Base-by-base conservation (phyloP, 2,888 invertebrate species). In the Idaea dimidiata region DNA sequence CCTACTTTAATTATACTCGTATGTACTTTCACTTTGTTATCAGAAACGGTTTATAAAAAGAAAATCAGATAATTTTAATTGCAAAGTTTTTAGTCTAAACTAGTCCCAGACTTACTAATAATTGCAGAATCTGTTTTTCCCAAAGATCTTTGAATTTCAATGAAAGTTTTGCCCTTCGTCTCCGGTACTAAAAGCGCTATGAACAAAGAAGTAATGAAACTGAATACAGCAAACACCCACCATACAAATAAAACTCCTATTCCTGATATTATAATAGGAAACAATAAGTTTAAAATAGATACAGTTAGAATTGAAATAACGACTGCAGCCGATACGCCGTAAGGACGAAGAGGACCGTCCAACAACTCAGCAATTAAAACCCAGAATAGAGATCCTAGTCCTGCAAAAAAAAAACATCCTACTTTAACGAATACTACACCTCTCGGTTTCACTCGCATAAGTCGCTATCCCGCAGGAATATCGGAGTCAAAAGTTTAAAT, bases 101-200 rank as follows among this genome's bases (percentile, higher is more conserved):
- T 43, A 43, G 0, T 43, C 5, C 43, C 10, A 10, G 43, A 43
- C 43, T 43, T 43, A 43, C 24, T 8, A 43, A 6, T 43, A 7
- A 14, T 14, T 43, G 0, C 43, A 43, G 43, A 8, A 43, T 43
- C 43, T 43, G 14, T 43, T 43, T 43, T 43, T 31, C 61, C 64
- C 61, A 64, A 57, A 10, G 57, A 59, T 24, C 16, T 59, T 43
- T 70, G 88, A 4, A 88, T 88, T 60, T 89, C 87, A 1, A 68
- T 63, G 57, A 87, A 84, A 8, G 75, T 77, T 60, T 80, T 87
- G 0, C 86, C 86, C 32, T 84, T 88, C 0, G 87, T 88, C 62
- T 88, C 88, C 0, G 88, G 88, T 1, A 88, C 61, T 62, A 74
- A 82, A 16, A 83, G 72, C 16, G 74, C 55, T 3, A 86, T 69